A percentile compares a stretch with the other conserved stretches of the same genome.
Evolutionary conservation across 1,140 invertebrate genomes (phyloP).

Genomic region (Drosophila seguyi): DNA sequence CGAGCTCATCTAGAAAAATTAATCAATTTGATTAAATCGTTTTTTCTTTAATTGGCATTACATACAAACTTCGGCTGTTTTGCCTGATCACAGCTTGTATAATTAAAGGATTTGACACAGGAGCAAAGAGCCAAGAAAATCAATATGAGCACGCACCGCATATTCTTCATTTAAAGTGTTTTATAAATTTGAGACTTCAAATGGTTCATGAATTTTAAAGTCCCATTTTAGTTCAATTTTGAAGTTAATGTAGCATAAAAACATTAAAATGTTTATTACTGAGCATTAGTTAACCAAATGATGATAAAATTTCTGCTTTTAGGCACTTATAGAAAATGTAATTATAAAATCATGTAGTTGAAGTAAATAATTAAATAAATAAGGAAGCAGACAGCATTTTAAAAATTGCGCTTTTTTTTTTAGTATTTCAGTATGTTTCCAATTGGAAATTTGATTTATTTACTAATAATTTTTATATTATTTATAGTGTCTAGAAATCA

Average conservation of each 20-base stretch:
- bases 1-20: slow-evolving; percentile 29
- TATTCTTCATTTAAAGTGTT: slow-evolving; percentile 13
- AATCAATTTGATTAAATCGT: too few species aligned
- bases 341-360: background rate
- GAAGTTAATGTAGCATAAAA: slow-evolving; percentile 46
- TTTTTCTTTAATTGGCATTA: background rate
- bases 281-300: background rate
- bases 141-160: slow-evolving; percentile 21
- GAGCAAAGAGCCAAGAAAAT: background rate
- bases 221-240: background rate
- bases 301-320: background rate
- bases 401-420: too few species aligned
- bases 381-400: background rate
- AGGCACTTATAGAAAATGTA: background rate
- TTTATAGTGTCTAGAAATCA: background rate
- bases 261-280: slow-evolving; percentile 1
- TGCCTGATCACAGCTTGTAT: slow-evolving; percentile 58
- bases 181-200: background rate
- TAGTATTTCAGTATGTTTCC: background rate
- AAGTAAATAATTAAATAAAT: background rate
- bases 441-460: background rate
- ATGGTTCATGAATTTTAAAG: background rate
- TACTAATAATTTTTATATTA: too few species aligned
- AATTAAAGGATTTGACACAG: slow-evolving; percentile 32
- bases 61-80: slow-evolving; percentile 59